These are phyloP conservation scores for Chrysolina americana DNA, from an alignment of 2,888 invertebrate species.

Conservation along the genomic window DNA sequence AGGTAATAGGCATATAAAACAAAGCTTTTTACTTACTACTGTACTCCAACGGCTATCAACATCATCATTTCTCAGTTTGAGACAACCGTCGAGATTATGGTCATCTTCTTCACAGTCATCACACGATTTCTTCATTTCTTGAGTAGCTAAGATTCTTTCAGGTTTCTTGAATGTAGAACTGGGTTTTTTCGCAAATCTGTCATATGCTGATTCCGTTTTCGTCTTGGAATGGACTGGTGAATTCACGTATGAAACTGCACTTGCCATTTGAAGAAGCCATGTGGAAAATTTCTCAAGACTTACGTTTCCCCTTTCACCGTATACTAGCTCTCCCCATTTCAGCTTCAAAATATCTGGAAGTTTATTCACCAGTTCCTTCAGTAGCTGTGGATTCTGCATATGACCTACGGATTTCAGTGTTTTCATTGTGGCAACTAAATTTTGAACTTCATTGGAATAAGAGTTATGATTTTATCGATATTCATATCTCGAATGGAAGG, in stretches of 20 bases:
- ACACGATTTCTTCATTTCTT: not conserved
- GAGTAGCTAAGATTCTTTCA: not conserved
- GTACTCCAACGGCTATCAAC: not conserved
- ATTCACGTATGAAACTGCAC: not conserved
- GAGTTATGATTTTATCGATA: no score
- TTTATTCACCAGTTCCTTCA: no score
- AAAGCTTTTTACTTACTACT: not conserved
- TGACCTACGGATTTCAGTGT: no score
- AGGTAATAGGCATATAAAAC: not conserved
- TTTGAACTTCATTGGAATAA: no score
- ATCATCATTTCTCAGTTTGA: not conserved
- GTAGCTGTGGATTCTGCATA: no score
- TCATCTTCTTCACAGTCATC: not conserved
- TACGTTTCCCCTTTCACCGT: not conserved
- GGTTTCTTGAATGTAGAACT: not conserved
- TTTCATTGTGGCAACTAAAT: no score
- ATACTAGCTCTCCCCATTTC: not conserved
- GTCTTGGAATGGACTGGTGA: no score
- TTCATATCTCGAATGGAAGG: no score
- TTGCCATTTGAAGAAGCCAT: not conserved
- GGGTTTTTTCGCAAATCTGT: no score
- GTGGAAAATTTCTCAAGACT: not conserved
- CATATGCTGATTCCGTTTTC: no score
- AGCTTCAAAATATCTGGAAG: no score
- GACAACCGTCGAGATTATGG: not conserved